These are phyloP conservation scores for Haliclona indistincta DNA, from an alignment of 37 sponge, comb jelly and placozoan species.

Conservation along the genomic window DNA sequence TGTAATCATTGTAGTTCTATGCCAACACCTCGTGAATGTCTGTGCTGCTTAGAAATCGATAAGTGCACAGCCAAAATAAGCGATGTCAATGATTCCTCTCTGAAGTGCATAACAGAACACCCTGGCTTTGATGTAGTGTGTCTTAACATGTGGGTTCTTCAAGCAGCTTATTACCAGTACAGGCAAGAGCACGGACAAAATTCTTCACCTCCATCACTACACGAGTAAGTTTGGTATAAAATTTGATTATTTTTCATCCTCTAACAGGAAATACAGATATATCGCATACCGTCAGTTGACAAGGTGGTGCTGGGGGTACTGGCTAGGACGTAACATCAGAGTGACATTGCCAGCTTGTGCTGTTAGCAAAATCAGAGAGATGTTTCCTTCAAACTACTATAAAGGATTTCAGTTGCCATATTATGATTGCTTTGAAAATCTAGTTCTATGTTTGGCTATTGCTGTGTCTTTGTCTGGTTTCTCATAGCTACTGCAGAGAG, in stretches of 20 bases:
- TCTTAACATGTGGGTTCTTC: slow-evolving; percentile 49
- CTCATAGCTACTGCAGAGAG: slow-evolving; percentile 6
- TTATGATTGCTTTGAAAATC: slow-evolving; percentile 26
- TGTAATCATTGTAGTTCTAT: slow-evolving; percentile 9
- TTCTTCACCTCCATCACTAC: too few relatives aligned
- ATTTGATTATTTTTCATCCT: too few relatives aligned
- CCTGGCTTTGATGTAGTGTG: slow-evolving; percentile 53
- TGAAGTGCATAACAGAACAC: slow-evolving; percentile 43
- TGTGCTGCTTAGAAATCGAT: slow-evolving; percentile 14
- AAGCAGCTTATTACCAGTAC: slow-evolving; percentile 46
- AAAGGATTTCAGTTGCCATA: slow-evolving; percentile 6
- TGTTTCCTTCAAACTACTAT: slow-evolving; percentile 12
- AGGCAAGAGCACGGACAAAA: slow-evolving; percentile 22
- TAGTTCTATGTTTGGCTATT: slow-evolving; percentile 3
- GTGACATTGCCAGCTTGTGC: slow-evolving; percentile 2
- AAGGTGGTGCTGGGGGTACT: slow-evolving; percentile 28
- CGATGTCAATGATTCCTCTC: neutral
- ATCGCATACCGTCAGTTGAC: slow-evolving; percentile 22
- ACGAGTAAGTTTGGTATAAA: too few relatives aligned
- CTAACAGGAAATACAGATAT: neutral
- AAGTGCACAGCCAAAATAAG: slow-evolving; percentile 12
- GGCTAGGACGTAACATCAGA: slow-evolving; percentile 25
- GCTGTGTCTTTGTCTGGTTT: slow-evolving; percentile 25
- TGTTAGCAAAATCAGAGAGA: slow-evolving; percentile 3
- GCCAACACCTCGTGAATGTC: slow-evolving; percentile 6